phyloP scores from a whole-genome alignment of 2,888 invertebrate genomes.

The Julus scandinavius region DNA sequence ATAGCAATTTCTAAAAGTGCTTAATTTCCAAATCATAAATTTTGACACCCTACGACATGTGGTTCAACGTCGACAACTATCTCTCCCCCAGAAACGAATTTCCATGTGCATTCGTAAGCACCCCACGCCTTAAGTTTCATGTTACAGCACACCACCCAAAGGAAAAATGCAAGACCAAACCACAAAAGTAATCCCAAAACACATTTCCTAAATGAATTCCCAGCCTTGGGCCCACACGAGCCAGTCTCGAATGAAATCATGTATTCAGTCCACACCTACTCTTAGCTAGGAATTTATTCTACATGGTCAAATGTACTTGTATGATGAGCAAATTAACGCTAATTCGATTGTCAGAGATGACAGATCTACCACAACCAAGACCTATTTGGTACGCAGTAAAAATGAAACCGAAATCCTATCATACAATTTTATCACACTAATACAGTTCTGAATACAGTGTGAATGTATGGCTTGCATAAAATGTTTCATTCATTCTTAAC shows the following conservation, averaged over 20 bases:
- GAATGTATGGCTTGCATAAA: too few species aligned
- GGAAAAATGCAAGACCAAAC: neutral
- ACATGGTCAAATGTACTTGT: neutral
- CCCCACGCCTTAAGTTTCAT: neutral
- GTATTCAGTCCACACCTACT: constrained; percentile 4
- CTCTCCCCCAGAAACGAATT: neutral
- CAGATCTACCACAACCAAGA: neutral
- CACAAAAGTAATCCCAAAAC: neutral
- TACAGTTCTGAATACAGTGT: too few species aligned
- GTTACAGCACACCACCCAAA: constrained; percentile 4
- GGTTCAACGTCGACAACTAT: neutral
- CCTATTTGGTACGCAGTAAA: too few species aligned
- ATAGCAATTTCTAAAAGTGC: neutral
- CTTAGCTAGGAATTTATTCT: neutral
- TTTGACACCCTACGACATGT: neutral
- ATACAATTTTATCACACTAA: too few species aligned
- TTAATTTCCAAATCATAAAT: neutral
- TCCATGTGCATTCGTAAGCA: neutral
- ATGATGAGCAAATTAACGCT: neutral
- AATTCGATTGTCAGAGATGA: neutral
- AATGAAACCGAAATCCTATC: too few species aligned
- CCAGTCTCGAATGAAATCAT: neutral
- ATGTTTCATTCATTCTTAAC: too few species aligned
- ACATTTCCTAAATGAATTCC: neutral
- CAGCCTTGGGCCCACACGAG: neutral